phyloP scores from a whole-genome alignment of 2,113 vertebrate species.

The Silurus meridionalis region DNA sequence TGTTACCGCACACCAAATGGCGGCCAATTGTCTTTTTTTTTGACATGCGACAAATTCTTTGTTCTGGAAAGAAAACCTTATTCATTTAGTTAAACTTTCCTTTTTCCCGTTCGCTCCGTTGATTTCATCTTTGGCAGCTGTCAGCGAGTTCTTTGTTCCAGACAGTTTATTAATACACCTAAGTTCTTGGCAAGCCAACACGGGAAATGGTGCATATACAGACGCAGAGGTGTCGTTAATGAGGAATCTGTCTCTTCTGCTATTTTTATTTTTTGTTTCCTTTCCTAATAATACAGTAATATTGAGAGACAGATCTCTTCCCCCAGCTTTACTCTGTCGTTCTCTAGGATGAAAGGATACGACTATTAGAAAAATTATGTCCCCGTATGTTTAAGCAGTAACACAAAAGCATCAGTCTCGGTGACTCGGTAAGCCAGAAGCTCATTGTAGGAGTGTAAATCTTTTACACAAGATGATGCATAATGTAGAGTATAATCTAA shows the following conservation, averaged over 20 bases:
- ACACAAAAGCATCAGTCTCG: neutral
- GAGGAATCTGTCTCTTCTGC: neutral
- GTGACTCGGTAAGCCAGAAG: neutral
- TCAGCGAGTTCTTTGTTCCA: neutral
- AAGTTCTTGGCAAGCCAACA: neutral
- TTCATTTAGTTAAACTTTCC: neutral
- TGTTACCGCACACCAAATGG: no score
- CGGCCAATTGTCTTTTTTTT: neutral
- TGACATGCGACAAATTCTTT: neutral
- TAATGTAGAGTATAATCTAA: neutral
- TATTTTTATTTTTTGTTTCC: conserved; percentile 8
- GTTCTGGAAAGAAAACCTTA: neutral
- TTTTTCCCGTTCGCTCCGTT: neutral
- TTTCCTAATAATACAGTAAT: neutral
- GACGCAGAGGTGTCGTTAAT: neutral
- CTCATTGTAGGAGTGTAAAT: neutral
- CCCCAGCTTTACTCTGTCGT: neutral
- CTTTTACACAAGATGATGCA: neutral
- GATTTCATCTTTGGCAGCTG: neutral
- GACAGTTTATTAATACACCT: neutral
- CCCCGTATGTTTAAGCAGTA: neutral
- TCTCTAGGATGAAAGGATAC: neutral
- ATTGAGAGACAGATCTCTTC: neutral
- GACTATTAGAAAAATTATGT: neutral
- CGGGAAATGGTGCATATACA: neutral